Percentiles rank a stretch among this genome's conserved stretches.
Evolutionary conservation across 2,113 vertebrate genomes (phyloP).

Genomic region (Passer montanus): DNA sequence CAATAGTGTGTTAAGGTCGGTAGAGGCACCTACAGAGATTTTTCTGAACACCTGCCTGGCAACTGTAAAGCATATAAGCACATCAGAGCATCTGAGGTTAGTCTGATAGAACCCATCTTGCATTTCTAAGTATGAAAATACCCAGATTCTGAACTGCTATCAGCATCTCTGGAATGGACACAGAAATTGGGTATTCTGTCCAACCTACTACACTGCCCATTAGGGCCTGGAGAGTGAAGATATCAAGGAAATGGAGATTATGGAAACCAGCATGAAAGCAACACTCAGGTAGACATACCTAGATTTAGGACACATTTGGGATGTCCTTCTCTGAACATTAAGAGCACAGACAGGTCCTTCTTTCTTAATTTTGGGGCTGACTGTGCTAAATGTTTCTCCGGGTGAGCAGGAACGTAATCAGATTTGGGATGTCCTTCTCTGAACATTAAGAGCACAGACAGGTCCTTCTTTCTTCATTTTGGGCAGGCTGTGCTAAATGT

Average conservation of each 20-base stretch:
- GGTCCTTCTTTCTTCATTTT: neutral
- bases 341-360: neutral
- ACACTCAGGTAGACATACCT: neutral
- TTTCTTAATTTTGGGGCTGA: neutral
- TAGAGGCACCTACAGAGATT: neutral
- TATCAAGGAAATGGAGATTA: neutral
- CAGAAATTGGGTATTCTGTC: neutral
- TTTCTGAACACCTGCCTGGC: neutral
- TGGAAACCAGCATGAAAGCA: neutral
- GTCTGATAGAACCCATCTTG: neutral
- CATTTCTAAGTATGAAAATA: neutral
- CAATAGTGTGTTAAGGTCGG: neutral
- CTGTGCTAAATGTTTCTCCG: neutral
- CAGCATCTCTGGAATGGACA: neutral
- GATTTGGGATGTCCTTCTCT: no score
- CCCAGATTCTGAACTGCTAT: neutral
- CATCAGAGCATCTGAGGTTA: neutral
- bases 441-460: neutral
- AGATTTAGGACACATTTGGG: neutral
- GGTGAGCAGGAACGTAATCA: neutral
- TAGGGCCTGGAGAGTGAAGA: neutral
- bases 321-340: fast-evolving
- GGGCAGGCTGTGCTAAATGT: neutral
- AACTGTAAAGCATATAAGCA: neutral
- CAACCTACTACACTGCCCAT: neutral